These are phyloP conservation scores for Triplophysa rosa DNA, from an alignment of 2,113 vertebrate genomes.

Conservation along the genomic window DNA sequence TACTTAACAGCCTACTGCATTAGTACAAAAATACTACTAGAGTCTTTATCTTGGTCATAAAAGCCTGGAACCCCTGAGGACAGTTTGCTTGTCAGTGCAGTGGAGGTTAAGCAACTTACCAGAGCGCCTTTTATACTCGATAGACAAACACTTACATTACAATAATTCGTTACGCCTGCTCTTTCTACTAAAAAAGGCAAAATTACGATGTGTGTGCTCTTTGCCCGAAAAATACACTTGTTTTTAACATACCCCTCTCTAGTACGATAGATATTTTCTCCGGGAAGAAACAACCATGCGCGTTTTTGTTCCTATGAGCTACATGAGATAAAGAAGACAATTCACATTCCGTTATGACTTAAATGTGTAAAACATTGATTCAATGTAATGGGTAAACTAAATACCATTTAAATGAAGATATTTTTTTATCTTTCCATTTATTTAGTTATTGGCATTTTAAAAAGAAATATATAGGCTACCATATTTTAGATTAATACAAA, in stretches of 20 bases:
- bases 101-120: background rate
- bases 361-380: too few relatives aligned
- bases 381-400: too few relatives aligned
- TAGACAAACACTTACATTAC: background rate
- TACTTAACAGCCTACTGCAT: too few relatives aligned
- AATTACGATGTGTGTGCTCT: background rate
- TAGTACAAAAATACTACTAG: too few relatives aligned
- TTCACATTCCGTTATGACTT: background rate
- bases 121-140: background rate
- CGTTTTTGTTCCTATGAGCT: constrained; percentile 26
- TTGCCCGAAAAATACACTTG: background rate
- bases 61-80: background rate
- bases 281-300: constrained; percentile 47
- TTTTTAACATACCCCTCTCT: background rate
- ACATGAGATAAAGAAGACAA: background rate
- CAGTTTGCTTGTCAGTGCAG: background rate
- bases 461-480: background rate
- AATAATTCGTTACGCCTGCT: background rate
- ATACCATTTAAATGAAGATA: too few relatives aligned
- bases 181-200: background rate
- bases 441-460: too few relatives aligned
- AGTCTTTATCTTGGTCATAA: background rate
- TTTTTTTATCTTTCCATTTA: too few relatives aligned
- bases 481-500: background rate
- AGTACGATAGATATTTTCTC: constrained; percentile 14